Percentiles rank a stretch among this genome's conserved stretches.
These are phyloP conservation scores for Epirrhoe alternata DNA, from an alignment of 2,888 invertebrate species.

Conservation along the genomic window DNA sequence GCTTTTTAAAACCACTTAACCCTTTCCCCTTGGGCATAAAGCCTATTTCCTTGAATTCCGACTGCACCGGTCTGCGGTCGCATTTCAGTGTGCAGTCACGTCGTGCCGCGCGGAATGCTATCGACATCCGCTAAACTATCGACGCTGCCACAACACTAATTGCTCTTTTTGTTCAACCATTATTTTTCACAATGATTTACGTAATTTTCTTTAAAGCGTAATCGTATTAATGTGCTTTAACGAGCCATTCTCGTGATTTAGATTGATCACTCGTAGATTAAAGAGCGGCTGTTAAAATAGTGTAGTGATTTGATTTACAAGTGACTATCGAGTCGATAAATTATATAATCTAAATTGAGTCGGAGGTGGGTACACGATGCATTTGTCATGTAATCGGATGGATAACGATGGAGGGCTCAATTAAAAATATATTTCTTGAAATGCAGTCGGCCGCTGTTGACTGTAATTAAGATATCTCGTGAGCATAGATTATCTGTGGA, in stretches of 20 bases:
- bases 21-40: conserved; percentile 48
- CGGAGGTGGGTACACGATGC: conserved; percentile 39
- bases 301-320: conserved; percentile 41
- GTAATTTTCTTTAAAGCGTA: conserved; percentile 66
- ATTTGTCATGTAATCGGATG: conserved; percentile 61
- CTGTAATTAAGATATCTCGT: conserved; percentile 69
- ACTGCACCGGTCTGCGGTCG: conserved; percentile 48
- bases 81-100: conserved; percentile 77
- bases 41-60: conserved; percentile 46
- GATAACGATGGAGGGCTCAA: conserved; percentile 59
- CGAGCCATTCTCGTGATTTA: conserved; percentile 70
- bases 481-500: conserved; percentile 61
- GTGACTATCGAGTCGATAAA: conserved; percentile 34
- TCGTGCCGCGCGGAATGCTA: conserved; percentile 73
- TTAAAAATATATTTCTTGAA: conserved; percentile 66
- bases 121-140: conserved; percentile 83
- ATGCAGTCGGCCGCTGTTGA: conserved; percentile 47
- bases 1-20: conserved; percentile 32
- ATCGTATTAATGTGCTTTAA: conserved; percentile 73
- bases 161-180: conserved; percentile 74
- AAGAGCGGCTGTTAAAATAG: conserved; percentile 47
- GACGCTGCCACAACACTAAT: conserved; percentile 80
- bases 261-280: conserved; percentile 66
- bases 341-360: conserved; percentile 31
- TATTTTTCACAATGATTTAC: conserved; percentile 79